Evolutionary conservation across 2,888 invertebrate genomes (phyloP), one percentile per base, ranked within the genome.

Genomic region (Rhaphigaster nebulosa): DNA sequence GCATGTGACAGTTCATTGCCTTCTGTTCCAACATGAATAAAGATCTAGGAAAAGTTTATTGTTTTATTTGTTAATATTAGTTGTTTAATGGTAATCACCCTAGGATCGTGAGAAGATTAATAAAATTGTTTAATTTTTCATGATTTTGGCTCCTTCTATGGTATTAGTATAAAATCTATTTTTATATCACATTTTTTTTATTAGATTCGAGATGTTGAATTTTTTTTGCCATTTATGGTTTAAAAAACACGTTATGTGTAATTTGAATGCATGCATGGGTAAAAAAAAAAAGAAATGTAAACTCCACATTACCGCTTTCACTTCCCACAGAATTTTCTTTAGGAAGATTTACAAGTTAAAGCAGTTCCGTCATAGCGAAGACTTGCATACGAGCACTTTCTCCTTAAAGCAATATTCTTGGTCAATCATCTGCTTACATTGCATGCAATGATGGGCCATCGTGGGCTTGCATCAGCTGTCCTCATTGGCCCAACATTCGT

Each of bases 341-440:
- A 84, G 45, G 45, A 84, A 84, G 84, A 84, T 84, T 84, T 84
- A 84, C 84, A 84, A 84, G 84, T 84, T 84, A 50, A 84, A 84
- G 23, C 41, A 84, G 41, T 84, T 84, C 84, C n/a, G 84, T 84
- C 84, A 84, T 45, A 12, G 84, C 13, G 34, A 76, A 8, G 26
- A 84, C 26, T 84, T 45, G n/a, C 45, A n/a, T 84, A 50, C n/a
- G n/a, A n/a, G n/a, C n/a, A n/a, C 84, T 84, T 84, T 84, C 84
- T 84, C 84, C 84, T 45, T 50, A 84, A 84, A 45, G 84, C 45
- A 84, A 80, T 80, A 45, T 80, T 80, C 76, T 38, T 18, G 41
- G 76, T 80, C 38, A 20, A 38, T 80, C 84, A 15, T 84, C 26
- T 0, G 34, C 41, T 23, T 15, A 41, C 45, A 84, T 50, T 26